Base-by-base conservation (phyloP, 2,888 invertebrate species). In the Dynastes tityus region DNA sequence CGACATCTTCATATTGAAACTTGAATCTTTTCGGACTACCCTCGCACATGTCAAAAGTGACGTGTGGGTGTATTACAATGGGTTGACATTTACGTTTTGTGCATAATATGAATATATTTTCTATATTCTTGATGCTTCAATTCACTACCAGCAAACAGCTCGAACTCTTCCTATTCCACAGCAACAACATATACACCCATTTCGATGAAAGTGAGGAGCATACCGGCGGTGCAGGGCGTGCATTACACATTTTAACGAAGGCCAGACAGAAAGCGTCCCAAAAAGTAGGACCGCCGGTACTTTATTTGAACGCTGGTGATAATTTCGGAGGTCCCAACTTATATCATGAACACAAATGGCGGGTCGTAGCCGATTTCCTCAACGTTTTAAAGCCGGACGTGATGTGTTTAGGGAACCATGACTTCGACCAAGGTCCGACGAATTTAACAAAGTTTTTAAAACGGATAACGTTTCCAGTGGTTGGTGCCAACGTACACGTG, bases 281-380 rank as follows among this genome's bases (percentile, higher is more conserved):
- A 13, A 91, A 91, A 1, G 90, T 91, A 29, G 92, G 91, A 51
- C 92, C 91, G 0, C 92, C 93, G 0, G 94, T 95, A 0, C 86
- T 98, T 3, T 96, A 96, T 86, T 90, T 98, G 22, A 97, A 97
- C 86, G 98, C 96, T 0, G 98, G 98, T 0, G 98, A 98, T 88
- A 96, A 96, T 0, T 98, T 94, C 88, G 96, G 96, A 0, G 98
- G 98, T 0, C 95, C 96, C 0, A 91, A 95, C 0, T 97, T 96
- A 95, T 98, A 95, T 89, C 93, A 93, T 3, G 89, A 95, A 9
- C 95, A 95, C 89, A 95, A 95, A 84, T 95, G 95, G 92, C 91
- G 91, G 83, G 94, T 96, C 5, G 94, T 95, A 0, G 91, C 94
- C 0, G 93, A 92, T 76, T 96, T 97, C 85, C 90, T 97, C 81